phyloP scores from a whole-genome alignment of 2,113 vertebrate species.

The Aepyceros melampus region DNA sequence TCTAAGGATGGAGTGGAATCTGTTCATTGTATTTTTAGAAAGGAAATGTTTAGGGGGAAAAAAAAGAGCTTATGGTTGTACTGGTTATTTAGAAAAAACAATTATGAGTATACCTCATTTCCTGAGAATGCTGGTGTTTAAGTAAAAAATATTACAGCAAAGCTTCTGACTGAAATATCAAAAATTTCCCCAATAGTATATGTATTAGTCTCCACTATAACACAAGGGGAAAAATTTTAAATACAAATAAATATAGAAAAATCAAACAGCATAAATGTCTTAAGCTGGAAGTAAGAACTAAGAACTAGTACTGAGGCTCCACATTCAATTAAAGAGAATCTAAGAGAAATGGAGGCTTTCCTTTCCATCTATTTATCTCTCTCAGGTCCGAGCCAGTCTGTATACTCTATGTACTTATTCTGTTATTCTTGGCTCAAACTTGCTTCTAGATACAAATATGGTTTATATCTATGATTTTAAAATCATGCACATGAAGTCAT shows the following conservation, averaged over 20 bases:
- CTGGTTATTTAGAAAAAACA: not conserved
- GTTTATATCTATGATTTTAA: not conserved
- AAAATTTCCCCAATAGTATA: not conserved
- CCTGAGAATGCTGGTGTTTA: not conserved
- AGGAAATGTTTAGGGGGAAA: not conserved
- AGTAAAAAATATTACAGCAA: not conserved
- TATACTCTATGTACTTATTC: not conserved
- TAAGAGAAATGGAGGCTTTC: not conserved
- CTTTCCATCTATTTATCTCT: not conserved
- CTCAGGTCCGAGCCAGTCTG: not conserved
- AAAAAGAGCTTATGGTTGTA: not conserved
- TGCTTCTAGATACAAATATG: not conserved
- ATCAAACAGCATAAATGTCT: not conserved
- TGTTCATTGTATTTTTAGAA: constrained; percentile 13
- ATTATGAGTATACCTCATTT: not conserved
- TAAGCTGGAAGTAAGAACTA: not conserved
- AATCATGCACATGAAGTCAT: not conserved
- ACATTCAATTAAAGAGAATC: not conserved
- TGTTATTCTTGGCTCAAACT: not conserved
- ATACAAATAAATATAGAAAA: constrained; percentile 21
- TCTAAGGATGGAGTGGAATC: not conserved
- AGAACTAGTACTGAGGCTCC: not conserved
- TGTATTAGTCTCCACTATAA: not conserved
- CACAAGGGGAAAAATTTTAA: not conserved
- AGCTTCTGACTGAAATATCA: not conserved